Evolutionary conservation across 2,888 invertebrate genomes (phyloP).

Genomic region (Plebejus anna): DNA sequence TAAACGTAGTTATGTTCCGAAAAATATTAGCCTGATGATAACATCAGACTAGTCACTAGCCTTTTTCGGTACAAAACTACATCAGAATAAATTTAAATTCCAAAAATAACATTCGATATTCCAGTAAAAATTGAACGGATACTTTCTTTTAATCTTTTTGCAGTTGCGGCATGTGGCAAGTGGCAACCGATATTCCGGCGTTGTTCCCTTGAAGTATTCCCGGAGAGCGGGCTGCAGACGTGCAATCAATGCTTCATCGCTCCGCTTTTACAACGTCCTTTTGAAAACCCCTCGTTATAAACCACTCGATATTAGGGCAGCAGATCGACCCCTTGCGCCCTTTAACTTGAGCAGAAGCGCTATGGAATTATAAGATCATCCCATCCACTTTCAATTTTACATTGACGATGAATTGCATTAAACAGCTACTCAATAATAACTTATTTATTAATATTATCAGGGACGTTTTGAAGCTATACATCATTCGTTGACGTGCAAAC

Average conservation of each 20-base stretch:
- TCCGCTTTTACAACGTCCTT: background rate
- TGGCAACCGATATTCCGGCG: background rate
- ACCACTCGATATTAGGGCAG: background rate
- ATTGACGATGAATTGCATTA: background rate
- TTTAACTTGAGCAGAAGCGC: background rate
- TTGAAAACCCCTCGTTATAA: background rate
- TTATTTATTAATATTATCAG: background rate
- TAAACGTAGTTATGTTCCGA: no score
- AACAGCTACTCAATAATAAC: background rate
- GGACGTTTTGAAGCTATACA: conserved; percentile 13
- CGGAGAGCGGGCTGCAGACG: background rate
- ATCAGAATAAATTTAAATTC: background rate
- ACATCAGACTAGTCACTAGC: background rate
- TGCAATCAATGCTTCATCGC: background rate
- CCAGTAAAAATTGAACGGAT: background rate
- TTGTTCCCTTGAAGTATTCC: background rate
- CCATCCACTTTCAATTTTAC: background rate
- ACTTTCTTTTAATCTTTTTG: background rate
- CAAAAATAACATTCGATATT: background rate
- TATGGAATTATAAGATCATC: background rate
- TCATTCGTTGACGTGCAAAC: background rate
- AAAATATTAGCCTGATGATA: no score
- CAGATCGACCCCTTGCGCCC: background rate
- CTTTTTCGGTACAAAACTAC: background rate
- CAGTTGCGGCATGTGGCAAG: background rate